These are phyloP conservation scores for Sarcophilus harrisii DNA, from an alignment of 2,797 vertebrate species.

Conservation along the genomic window DNA sequence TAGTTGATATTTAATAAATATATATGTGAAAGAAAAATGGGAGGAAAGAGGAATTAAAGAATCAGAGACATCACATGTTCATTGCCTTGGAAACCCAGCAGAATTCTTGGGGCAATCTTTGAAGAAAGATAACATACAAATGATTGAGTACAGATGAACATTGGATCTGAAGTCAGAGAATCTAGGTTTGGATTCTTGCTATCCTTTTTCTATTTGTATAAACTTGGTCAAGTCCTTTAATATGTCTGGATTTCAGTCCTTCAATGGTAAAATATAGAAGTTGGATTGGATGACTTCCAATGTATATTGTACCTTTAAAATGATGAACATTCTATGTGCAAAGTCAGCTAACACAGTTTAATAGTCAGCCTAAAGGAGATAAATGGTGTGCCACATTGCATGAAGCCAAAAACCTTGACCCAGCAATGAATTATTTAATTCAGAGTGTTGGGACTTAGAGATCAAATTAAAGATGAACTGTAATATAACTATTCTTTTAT, in stretches of 20 bases:
- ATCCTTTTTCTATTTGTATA: slow-evolving; percentile 2
- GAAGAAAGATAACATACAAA: not conserved
- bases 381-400: not conserved
- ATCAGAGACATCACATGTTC: not conserved
- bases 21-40: not conserved
- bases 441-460: not conserved
- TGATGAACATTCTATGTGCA: not conserved
- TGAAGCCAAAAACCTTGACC: not conserved
- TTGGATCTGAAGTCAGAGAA: not conserved
- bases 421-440: not conserved
- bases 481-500: not conserved
- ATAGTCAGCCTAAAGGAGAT: not conserved
- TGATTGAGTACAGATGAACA: not conserved
- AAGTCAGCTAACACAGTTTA: not conserved
- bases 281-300: not conserved
- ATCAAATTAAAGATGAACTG: not conserved
- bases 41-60: not conserved
- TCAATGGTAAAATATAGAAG: slow-evolving; percentile 11
- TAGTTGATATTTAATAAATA: not conserved
- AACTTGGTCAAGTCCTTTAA: slow-evolving; percentile 17
- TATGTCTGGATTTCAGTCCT: not conserved
- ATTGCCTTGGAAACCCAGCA: not conserved
- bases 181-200: not conserved
- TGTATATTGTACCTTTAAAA: not conserved
- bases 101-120: not conserved